Evolutionary conservation across 2,113 vertebrate genomes (phyloP).

Genomic region (Eupsittula cactorum): DNA sequence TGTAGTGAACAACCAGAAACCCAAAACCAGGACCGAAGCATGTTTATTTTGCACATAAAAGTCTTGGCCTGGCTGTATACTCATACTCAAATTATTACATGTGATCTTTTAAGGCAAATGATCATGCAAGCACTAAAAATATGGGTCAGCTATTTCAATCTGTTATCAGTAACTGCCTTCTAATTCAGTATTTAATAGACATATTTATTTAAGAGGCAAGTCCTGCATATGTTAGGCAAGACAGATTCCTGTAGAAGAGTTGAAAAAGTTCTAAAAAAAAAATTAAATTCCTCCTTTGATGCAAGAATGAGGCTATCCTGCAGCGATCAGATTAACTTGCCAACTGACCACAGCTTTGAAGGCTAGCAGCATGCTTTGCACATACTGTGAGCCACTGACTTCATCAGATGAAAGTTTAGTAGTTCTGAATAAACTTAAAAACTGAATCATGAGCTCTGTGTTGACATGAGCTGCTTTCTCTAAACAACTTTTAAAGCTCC

Average conservation of each 20-base stretch:
- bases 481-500: neutral
- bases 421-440: constrained; percentile 60
- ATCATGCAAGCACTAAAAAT: neutral
- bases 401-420: constrained; percentile 52
- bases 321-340: constrained; percentile 67
- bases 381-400: constrained; percentile 57
- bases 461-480: neutral
- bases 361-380: constrained; percentile 28
- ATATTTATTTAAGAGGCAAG: constrained; percentile 48
- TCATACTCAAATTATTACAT: neutral
- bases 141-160: neutral
- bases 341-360: constrained; percentile 66
- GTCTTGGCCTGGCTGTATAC: neutral
- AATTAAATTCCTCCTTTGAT: constrained; percentile 69
- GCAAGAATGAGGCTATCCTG: constrained; percentile 53
- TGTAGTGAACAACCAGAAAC: neutral
- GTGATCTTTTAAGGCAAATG: neutral
- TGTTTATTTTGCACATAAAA: neutral
- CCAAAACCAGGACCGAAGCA: neutral
- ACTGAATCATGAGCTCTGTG: constrained; percentile 24
- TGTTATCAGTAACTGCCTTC: neutral
- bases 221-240: constrained; percentile 45
- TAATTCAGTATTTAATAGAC: constrained; percentile 44
- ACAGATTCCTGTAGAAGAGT: constrained; percentile 10
- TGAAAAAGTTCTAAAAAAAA: constrained; percentile 7